Evolutionary conservation across 1,140 invertebrate species (phyloP), one percentile per base, ranked within the genome.

Genomic region (Venturia canescens): DNA sequence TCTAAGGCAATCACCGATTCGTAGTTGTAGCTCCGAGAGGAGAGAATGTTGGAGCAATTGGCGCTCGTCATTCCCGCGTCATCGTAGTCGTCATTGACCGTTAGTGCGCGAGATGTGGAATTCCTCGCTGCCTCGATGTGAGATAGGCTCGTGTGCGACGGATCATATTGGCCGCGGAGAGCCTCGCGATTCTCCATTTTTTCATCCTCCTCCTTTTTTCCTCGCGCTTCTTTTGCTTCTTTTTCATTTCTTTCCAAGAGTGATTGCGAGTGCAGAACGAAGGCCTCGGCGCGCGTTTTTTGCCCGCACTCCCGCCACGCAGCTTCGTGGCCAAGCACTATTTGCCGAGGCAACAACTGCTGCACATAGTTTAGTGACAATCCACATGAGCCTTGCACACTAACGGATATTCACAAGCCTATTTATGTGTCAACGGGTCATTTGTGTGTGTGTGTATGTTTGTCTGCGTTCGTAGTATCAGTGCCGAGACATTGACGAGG

Each of bases 401-500:
- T 44, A 11, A 11, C 38, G 7, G 38, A 44, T 27, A 16, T 29
- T 13, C 13, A 27, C 18, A 53, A 26, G 11, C 3, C 26, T 29
- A 16, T 53, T 44, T 27, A 26, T 26, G 9, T 69, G 57, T 57
- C n/a, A 7, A 31, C 63, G 15, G 4, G 48, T n/a, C 18, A 15
- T 53, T 4, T 53, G 48, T 15, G 48, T 53, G 48, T 53, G 48
- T 7, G 48, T 53, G 48, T 79, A 75, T 80, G 69, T 75, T 48
- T 80, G 79, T 79, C 9, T 34, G 16, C 38, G 63, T 60, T n/a
- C 79, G 67, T 80, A 84, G 11, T 84, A 86, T 86, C 85, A 87
- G 84, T 83, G 87, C 84, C 81, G 83, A 90, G 89, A 85, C 89
- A 91, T 91, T 91, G 89, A 90, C 84, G 80, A 84, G 86, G 84